phyloP scores from a whole-genome alignment of 2,888 invertebrate species.

The Artemia sinica region DNA sequence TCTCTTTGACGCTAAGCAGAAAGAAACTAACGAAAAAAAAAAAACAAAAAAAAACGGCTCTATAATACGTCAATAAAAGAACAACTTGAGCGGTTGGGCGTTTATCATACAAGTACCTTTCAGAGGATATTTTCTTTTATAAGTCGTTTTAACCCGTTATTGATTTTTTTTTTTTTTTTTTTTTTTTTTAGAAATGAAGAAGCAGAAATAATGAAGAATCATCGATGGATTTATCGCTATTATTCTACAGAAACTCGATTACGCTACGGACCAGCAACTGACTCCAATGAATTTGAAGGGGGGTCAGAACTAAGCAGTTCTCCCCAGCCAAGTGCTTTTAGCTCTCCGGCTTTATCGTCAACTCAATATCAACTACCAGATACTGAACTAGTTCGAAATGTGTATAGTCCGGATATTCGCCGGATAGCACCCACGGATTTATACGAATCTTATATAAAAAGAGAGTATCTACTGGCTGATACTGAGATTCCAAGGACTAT shows the following conservation, averaged over 20 bases:
- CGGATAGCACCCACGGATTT: not conserved
- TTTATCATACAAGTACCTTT: too few species aligned
- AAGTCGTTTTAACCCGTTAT: too few species aligned
- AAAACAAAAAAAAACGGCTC: too few species aligned
- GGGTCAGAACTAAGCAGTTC: not conserved
- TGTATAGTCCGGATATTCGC: not conserved
- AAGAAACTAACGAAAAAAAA: too few species aligned
- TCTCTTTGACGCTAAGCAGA: too few species aligned
- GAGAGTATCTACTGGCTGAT: conserved; percentile 9
- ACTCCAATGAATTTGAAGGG: not conserved
- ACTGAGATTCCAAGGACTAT: not conserved
- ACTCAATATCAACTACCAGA: conserved; percentile 4
- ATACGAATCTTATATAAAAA: conserved; percentile 8
- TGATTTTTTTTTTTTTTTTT: not conserved
- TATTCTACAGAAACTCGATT: conserved; percentile 9
- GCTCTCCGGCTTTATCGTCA: not conserved
- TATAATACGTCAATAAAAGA: too few species aligned
- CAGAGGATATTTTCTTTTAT: too few species aligned
- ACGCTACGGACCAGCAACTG: conserved; percentile 5
- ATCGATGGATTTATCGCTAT: conserved; percentile 10
- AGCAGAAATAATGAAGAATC: conserved; percentile 12
- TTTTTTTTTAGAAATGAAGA: not conserved
- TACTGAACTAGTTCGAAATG: not conserved
- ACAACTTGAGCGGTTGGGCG: too few species aligned
- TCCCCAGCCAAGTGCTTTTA: conserved; percentile 8